Evolutionary conservation across 2,888 invertebrate species (phyloP).

Genomic region (Drosophila hawaiiensis): DNA sequence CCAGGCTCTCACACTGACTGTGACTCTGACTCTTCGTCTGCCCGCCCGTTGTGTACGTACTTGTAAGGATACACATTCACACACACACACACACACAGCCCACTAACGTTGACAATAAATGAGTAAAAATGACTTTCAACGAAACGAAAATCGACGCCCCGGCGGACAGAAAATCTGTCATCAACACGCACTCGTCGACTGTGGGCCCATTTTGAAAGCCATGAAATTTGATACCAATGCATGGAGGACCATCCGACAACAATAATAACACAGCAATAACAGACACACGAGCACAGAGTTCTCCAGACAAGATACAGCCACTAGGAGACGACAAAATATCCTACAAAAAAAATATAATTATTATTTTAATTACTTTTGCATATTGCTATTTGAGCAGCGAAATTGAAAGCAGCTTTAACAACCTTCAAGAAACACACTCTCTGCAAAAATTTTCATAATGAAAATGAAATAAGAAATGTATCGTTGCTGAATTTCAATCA

Average conservation of each 20-base stretch:
- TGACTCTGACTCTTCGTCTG: slow-evolving; percentile 9
- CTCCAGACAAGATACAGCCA: neutral
- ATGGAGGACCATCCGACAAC: slow-evolving; percentile 60
- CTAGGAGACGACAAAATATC: slow-evolving; percentile 15
- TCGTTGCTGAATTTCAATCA: neutral
- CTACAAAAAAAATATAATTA: neutral
- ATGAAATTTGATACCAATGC: slow-evolving; percentile 77
- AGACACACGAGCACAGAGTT: slow-evolving; percentile 11
- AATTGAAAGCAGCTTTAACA: neutral
- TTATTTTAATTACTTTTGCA: neutral
- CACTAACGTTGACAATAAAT: slow-evolving; percentile 79
- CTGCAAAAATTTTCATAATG: neutral
- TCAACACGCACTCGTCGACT: slow-evolving; percentile 71
- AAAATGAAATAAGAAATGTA: neutral
- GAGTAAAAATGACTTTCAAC: slow-evolving; percentile 81
- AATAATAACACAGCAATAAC: slow-evolving; percentile 19
- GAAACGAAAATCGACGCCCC: slow-evolving; percentile 71
- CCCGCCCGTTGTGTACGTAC: slow-evolving; percentile 64
- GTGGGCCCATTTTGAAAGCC: slow-evolving; percentile 66
- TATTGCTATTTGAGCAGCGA: neutral
- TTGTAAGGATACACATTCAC: slow-evolving; percentile 70
- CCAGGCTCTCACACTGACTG: slow-evolving; percentile 40
- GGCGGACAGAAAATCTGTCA: slow-evolving; percentile 72
- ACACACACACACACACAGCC: slow-evolving; percentile 28
- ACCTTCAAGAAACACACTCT: neutral